phyloP scores from a whole-genome alignment of 2,113 vertebrate genomes.

The Onychorhynchus coronatus region DNA sequence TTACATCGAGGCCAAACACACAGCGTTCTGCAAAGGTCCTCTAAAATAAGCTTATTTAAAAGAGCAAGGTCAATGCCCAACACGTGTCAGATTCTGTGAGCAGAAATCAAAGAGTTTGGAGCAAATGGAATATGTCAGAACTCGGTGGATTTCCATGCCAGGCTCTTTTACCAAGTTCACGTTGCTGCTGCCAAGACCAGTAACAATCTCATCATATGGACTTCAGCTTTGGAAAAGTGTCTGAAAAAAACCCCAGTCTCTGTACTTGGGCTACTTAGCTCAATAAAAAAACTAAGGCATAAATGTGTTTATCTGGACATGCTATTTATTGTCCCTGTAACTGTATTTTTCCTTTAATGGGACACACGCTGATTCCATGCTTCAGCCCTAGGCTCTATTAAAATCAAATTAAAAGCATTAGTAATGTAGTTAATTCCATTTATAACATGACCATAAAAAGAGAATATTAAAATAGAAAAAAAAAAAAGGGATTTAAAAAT shows the following conservation, averaged over 20 bases:
- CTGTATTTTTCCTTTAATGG: constrained; percentile 60
- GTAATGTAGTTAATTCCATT: constrained; percentile 67
- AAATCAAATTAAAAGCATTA: constrained; percentile 73
- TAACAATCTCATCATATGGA: constrained; percentile 12
- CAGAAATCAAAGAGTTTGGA: constrained; percentile 38
- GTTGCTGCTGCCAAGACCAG: constrained; percentile 28
- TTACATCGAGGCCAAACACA: constrained; percentile 55
- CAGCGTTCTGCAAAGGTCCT: constrained; percentile 47
- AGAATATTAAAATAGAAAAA: constrained; percentile 46
- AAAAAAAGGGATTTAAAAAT: too few species aligned
- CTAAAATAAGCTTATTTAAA: constrained; percentile 64
- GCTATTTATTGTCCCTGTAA: constrained; percentile 56
- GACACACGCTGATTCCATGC: constrained; percentile 45
- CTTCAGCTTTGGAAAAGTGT: constrained; percentile 14
- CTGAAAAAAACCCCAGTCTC: not conserved
- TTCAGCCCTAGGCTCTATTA: constrained; percentile 52
- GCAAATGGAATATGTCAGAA: constrained; percentile 49
- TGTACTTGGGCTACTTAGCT: not conserved
- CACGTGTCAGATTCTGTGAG: constrained; percentile 42
- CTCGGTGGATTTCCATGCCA: constrained; percentile 7
- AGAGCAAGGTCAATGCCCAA: constrained; percentile 48
- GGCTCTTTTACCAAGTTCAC: constrained; percentile 32
- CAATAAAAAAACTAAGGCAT: constrained; percentile 39
- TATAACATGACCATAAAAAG: constrained; percentile 51
- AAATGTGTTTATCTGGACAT: constrained; percentile 57